Evolutionary conservation across 2,113 vertebrate genomes (phyloP).

Genomic region (Chlamydotis undulata): DNA sequence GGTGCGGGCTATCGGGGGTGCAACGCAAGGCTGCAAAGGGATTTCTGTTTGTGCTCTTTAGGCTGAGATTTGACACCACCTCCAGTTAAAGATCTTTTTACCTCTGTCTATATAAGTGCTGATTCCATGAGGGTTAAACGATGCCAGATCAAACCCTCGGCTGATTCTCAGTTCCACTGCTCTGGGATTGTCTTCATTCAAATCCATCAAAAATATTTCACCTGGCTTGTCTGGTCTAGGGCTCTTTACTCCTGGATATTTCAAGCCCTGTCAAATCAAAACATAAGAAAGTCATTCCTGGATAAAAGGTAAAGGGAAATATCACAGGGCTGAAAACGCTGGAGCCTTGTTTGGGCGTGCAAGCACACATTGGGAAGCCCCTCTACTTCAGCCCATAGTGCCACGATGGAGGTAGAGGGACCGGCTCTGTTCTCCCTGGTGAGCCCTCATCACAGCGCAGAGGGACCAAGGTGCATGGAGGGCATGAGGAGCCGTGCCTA

Average conservation of each 20-base stretch:
- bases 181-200: constrained; percentile 75
- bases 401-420: background rate
- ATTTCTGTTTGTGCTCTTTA: background rate
- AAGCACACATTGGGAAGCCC: background rate
- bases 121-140: constrained; percentile 92
- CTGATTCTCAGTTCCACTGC: constrained; percentile 82
- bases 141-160: constrained; percentile 83
- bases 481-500: background rate
- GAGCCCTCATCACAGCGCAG: background rate
- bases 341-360: accelerated
- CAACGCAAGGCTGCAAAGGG: background rate
- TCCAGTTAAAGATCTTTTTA: constrained; percentile 24
- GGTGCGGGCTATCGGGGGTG: background rate
- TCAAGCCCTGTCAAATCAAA: constrained; percentile 78
- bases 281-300: background rate
- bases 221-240: constrained; percentile 77
- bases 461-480: background rate
- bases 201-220: constrained; percentile 83
- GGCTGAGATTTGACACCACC: background rate
- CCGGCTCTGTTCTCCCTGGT: background rate
- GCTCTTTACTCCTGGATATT: constrained; percentile 71
- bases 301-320: background rate
- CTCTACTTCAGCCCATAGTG: background rate
- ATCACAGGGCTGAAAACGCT: background rate
- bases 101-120: constrained; percentile 83